A percentile compares a stretch with the other conserved stretches of the same genome.
phyloP scores from a whole-genome alignment of 2,113 vertebrate genomes.

The Shinisaurus crocodilurus region DNA sequence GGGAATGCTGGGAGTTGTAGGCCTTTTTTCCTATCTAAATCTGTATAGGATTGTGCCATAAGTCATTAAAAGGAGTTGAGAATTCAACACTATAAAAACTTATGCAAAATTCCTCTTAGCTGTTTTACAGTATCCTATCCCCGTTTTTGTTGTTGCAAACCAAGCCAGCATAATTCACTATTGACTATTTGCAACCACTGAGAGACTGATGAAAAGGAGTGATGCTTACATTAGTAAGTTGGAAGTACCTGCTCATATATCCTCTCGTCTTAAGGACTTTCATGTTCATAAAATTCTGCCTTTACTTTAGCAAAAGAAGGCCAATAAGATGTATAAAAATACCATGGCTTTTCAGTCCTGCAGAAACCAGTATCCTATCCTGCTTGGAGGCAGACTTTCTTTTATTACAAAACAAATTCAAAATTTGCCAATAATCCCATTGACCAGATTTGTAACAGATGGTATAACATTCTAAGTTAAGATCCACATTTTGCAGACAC shows the following conservation, averaged over 20 bases:
- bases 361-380: conserved; percentile 7
- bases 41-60: too few relatives aligned
- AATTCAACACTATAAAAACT: not conserved
- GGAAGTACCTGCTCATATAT: not conserved
- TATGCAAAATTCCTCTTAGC: not conserved
- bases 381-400: not conserved
- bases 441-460: not conserved
- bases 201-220: not conserved
- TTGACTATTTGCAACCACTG: not conserved
- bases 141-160: not conserved
- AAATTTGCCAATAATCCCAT: conserved; percentile 18
- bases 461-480: not conserved
- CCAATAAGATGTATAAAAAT: not conserved
- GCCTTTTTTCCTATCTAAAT: too few relatives aligned
- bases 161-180: not conserved
- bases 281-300: not conserved
- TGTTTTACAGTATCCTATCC: not conserved
- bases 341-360: not conserved
- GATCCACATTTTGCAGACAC: not conserved
- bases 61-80: not conserved
- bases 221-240: not conserved
- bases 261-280: not conserved
- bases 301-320: not conserved
- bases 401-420: not conserved
- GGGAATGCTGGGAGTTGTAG: too few relatives aligned